Conservation (phyloP, 2,113 vertebrate genomes). For the Rhinoptilus africanus region DNA sequence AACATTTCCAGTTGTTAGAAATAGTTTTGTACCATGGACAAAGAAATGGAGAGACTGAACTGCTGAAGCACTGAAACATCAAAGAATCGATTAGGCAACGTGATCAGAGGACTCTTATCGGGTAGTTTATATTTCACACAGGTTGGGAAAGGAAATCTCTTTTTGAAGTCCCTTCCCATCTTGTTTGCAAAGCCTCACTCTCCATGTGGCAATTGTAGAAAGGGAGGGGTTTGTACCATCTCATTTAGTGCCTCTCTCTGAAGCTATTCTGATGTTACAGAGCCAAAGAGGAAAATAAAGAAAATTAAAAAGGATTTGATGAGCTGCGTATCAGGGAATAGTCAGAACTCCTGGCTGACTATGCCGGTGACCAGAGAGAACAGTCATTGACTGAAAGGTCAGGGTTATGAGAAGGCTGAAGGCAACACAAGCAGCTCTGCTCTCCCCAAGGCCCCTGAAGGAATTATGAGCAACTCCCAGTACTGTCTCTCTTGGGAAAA, state of each 20-base stretch:
- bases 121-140: not conserved
- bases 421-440: not conserved
- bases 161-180: not conserved
- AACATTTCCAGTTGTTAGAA: not conserved
- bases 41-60: not conserved
- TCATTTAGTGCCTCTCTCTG: not conserved
- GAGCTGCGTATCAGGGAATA: not conserved
- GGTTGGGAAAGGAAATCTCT: not conserved
- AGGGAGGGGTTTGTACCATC: not conserved
- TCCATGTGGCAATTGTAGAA: not conserved
- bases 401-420: not conserved
- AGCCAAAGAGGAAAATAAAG: not conserved
- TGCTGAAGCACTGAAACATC: not conserved
- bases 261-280: not conserved
- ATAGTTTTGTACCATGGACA: not conserved
- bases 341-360: not conserved
- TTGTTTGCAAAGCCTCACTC: not conserved
- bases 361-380: not conserved
- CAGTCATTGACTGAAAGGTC: not conserved
- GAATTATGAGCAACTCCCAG: not conserved
- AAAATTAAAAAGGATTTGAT: not conserved
- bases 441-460: not conserved
- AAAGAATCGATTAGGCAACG: not conserved
- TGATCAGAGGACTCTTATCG: not conserved
- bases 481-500: not conserved